Evolutionary conservation across 1,140 invertebrate genomes (phyloP).

Genomic region (Drosophila obscura): DNA sequence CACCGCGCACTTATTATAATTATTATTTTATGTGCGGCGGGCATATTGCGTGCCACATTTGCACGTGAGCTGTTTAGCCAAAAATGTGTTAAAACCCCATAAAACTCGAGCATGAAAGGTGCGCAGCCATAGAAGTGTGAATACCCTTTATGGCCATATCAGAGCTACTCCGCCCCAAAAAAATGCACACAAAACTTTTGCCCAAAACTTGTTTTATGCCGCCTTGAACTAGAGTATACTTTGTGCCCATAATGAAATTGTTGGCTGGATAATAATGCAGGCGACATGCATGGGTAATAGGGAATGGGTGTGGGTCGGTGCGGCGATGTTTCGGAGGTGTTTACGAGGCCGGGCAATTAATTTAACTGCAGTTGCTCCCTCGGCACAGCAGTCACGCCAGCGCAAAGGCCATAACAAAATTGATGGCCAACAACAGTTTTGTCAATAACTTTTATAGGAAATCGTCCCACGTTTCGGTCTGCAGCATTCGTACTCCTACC

Average conservation of each 20-base stretch:
- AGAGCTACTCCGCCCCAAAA: no score
- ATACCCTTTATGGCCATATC: slow-evolving; percentile 13
- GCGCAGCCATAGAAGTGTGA: slow-evolving; percentile 4
- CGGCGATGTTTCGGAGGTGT: slow-evolving; percentile 46
- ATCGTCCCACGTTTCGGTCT: slow-evolving; percentile 1
- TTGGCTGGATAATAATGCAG: slow-evolving; percentile 48
- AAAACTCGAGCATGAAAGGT: slow-evolving; percentile 39
- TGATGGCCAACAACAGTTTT: slow-evolving; percentile 79
- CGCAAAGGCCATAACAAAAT: slow-evolving; percentile 70
- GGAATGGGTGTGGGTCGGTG: not conserved
- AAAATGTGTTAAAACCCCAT: slow-evolving; percentile 76
- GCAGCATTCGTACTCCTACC: not conserved
- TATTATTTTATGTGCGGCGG: slow-evolving; percentile 64
- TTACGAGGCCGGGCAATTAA: slow-evolving; percentile 74
- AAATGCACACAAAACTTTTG: not conserved
- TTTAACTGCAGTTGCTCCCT: slow-evolving; percentile 61
- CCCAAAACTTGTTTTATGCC: not conserved
- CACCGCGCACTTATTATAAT: slow-evolving; percentile 62
- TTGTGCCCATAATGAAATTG: slow-evolving; percentile 16
- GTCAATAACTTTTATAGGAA: slow-evolving; percentile 72
- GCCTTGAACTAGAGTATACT: slow-evolving; percentile 10
- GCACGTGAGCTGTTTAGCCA: slow-evolving; percentile 80
- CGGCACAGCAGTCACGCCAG: slow-evolving; percentile 47
- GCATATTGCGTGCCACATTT: slow-evolving; percentile 54
- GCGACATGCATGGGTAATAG: slow-evolving; percentile 46